These are phyloP conservation scores for Hippocampus abdominalis DNA, from an alignment of 2,113 vertebrate genomes.

Conservation along the genomic window DNA sequence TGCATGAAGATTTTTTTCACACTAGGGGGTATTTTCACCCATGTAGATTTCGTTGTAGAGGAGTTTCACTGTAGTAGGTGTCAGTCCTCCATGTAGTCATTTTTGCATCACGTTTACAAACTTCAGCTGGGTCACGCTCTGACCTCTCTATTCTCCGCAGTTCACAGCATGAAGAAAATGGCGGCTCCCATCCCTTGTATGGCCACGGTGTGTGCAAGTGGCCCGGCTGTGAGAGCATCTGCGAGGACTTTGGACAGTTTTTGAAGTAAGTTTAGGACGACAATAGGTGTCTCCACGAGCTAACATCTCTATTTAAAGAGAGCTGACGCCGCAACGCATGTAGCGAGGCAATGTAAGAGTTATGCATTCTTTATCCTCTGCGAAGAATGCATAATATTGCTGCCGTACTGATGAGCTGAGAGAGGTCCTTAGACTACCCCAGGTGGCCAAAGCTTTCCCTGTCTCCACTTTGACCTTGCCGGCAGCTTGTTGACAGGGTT, in stretches of 20 bases:
- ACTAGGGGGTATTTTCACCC: no score
- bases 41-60: no score
- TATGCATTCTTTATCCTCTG: no score
- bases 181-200: conserved; percentile 93
- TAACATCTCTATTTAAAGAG: background rate
- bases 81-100: no score
- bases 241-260: conserved; percentile 99
- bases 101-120: no score
- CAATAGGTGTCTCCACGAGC: background rate
- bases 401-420: no score
- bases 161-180: conserved; percentile 93
- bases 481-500: conserved; percentile 53
- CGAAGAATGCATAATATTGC: no score
- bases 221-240: conserved; percentile 98
- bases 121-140: background rate
- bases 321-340: background rate
- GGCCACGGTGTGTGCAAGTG: conserved; percentile 99
- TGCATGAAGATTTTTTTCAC: no score
- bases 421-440: no score
- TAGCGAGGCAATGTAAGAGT: no score
- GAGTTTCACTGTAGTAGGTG: no score
- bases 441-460: background rate
- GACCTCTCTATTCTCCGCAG: conserved; percentile 58
- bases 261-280: conserved; percentile 85
- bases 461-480: conserved; percentile 41